These are phyloP conservation scores for Trichomycterus rosablanca DNA, from an alignment of 2,113 vertebrate species.

Conservation along the genomic window DNA sequence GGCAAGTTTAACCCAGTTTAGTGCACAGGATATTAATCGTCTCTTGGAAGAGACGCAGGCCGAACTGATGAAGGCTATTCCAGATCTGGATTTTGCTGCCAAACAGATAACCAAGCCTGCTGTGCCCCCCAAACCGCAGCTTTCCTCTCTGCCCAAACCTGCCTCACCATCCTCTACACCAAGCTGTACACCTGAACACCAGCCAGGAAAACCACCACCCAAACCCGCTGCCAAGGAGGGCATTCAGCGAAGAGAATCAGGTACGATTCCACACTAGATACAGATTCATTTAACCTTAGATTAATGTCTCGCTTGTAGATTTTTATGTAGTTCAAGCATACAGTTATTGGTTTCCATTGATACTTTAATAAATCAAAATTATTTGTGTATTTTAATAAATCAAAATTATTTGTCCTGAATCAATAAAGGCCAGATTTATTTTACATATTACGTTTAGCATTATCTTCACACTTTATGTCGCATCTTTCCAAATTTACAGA, in stretches of 20 bases:
- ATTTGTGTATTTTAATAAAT: too few relatives aligned
- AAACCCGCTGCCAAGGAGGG: slow-evolving; percentile 81
- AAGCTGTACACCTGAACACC: slow-evolving; percentile 74
- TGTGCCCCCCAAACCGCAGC: slow-evolving; percentile 65
- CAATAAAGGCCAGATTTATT: too few relatives aligned
- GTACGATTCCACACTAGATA: slow-evolving; percentile 52
- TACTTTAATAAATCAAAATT: too few relatives aligned
- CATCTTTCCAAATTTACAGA: too few relatives aligned
- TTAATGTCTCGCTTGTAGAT: not conserved
- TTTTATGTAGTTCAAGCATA: too few relatives aligned
- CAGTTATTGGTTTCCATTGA: too few relatives aligned
- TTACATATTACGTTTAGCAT: too few relatives aligned
- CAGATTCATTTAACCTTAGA: not conserved
- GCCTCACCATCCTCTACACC: slow-evolving; percentile 59
- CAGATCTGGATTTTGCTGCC: slow-evolving; percentile 90
- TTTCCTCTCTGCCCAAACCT: slow-evolving; percentile 57
- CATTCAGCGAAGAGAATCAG: slow-evolving; percentile 79
- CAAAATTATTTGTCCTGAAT: too few relatives aligned
- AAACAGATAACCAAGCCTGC: slow-evolving; percentile 75
- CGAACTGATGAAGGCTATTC: slow-evolving; percentile 95
- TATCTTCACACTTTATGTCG: too few relatives aligned
- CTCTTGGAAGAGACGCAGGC: slow-evolving; percentile 94
- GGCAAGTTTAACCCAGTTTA: slow-evolving; percentile 92
- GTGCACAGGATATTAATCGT: slow-evolving; percentile 93
- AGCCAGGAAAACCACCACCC: slow-evolving; percentile 76